These are phyloP conservation scores for Poecilia wingei DNA, from an alignment of 2,797 vertebrate species.

Conservation along the genomic window DNA sequence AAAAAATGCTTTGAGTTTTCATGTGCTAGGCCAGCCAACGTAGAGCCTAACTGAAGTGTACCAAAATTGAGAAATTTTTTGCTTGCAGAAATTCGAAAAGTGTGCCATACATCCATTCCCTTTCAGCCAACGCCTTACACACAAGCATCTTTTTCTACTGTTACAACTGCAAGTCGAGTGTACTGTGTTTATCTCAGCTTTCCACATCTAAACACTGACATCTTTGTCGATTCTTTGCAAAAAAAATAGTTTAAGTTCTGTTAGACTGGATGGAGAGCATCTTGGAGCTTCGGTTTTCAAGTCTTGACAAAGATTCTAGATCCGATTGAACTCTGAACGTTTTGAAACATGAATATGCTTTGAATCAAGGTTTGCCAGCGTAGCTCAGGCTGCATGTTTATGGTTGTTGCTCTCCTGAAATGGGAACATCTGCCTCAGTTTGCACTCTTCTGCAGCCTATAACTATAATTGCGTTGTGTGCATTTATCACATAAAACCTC, in stretches of 20 bases:
- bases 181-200: not conserved
- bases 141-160: not conserved
- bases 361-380: not conserved
- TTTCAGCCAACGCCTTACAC: not conserved
- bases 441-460: not conserved
- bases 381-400: not conserved
- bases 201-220: not conserved
- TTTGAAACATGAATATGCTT: not conserved
- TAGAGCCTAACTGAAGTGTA: not conserved
- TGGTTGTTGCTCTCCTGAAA: not conserved
- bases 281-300: not conserved
- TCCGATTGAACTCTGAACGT: not conserved
- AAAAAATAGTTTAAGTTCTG: not conserved
- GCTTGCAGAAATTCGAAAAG: not conserved
- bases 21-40: not conserved
- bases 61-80: not conserved
- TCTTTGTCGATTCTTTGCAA: not conserved
- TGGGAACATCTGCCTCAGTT: not conserved
- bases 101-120: not conserved
- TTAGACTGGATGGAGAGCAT: not conserved
- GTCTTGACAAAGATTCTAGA: not conserved
- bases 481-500: constrained; percentile 1
- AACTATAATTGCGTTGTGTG: not conserved
- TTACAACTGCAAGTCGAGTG: not conserved
- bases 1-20: not conserved